phyloP scores from a whole-genome alignment of 2,113 vertebrate species.

The Xiphias gladius region DNA sequence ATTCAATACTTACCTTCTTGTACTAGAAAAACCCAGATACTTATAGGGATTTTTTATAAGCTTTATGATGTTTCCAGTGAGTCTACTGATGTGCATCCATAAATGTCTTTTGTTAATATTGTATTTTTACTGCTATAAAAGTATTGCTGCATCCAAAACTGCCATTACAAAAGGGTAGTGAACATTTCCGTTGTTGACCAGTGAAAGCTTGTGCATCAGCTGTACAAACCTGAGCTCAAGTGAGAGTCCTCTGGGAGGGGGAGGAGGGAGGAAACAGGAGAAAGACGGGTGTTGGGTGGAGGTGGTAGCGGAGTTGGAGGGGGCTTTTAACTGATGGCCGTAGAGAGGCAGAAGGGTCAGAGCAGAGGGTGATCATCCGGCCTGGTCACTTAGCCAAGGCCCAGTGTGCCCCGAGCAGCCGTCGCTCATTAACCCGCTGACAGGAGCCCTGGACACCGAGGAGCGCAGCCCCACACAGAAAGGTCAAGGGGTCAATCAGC shows the following conservation, averaged over 20 bases:
- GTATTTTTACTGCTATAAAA: neutral
- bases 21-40: no score
- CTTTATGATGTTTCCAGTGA: no score
- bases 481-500: slow-evolving; percentile 94
- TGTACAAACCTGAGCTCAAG: slow-evolving; percentile 89
- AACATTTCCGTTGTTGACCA: slow-evolving; percentile 89
- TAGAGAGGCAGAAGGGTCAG: slow-evolving; percentile 49
- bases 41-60: no score
- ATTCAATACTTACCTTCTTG: no score
- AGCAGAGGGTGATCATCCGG: slow-evolving; percentile 79
- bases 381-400: slow-evolving; percentile 88
- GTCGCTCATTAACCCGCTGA: slow-evolving; percentile 94
- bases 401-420: slow-evolving; percentile 92
- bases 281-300: neutral
- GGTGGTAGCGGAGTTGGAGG: neutral
- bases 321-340: slow-evolving; percentile 70
- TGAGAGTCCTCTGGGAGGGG: slow-evolving; percentile 83
- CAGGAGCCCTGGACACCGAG: slow-evolving; percentile 84
- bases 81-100: no score
- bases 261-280: slow-evolving; percentile 80
- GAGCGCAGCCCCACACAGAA: slow-evolving; percentile 88
- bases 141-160: neutral
- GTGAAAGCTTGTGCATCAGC: slow-evolving; percentile 88
- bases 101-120: neutral
- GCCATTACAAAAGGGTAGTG: slow-evolving; percentile 74